These are phyloP conservation scores for Tachycineta bicolor DNA, from an alignment of 2,113 vertebrate species.

Conservation along the genomic window DNA sequence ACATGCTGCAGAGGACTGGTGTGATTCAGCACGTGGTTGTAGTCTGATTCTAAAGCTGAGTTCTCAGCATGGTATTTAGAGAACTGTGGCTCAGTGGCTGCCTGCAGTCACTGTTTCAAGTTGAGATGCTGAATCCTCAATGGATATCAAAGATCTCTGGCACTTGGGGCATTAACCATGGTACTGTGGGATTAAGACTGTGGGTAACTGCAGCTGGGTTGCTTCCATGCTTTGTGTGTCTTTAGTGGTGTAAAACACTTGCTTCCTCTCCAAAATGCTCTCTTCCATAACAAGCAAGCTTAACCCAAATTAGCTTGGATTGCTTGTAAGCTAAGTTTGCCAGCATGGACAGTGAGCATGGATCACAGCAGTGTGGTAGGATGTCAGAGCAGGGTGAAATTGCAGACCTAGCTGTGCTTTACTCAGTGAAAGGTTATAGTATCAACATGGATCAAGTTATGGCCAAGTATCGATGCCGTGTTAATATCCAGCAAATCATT, in stretches of 20 bases:
- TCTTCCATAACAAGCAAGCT: not conserved
- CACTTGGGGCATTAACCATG: not conserved
- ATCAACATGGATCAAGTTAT: not conserved
- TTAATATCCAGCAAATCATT: not conserved
- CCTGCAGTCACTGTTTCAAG: not conserved
- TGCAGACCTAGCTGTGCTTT: not conserved
- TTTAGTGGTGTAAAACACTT: not conserved
- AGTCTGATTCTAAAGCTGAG: constrained; percentile 3
- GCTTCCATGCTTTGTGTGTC: not conserved
- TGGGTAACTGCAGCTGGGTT: not conserved
- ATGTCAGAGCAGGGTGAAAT: not conserved
- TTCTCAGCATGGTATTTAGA: not conserved
- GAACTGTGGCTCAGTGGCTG: not conserved
- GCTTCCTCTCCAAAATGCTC: not conserved
- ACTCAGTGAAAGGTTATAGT: not conserved
- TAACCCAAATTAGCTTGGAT: not conserved
- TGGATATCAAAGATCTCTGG: not conserved
- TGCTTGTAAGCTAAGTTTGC: not conserved
- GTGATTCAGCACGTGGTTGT: constrained; percentile 28
- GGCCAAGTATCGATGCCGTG: not conserved
- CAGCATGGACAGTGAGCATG: not conserved
- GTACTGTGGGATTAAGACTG: not conserved
- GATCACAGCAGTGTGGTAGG: not conserved
- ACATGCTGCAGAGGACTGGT: not conserved
- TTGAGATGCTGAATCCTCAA: not conserved